Evolutionary conservation across 2,113 vertebrate genomes (phyloP), one percentile per base, ranked within the genome.

Genomic region (Mystacornis crossleyi): DNA sequence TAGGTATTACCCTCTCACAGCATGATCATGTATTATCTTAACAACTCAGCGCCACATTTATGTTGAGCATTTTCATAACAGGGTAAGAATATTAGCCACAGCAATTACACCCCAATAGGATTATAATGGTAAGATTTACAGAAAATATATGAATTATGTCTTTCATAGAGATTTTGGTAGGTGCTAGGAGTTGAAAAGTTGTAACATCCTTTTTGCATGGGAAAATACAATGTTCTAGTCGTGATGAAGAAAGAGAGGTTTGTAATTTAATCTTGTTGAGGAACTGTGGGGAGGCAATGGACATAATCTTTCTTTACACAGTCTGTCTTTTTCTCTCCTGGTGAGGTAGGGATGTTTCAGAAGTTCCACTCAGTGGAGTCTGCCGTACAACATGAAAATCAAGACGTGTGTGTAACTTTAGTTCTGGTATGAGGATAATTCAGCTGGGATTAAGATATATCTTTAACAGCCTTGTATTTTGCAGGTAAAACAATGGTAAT

Each of bases 61-160:
- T 94, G 96, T 95, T 91, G 95, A 98, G 91, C 96, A 97, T 98
- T 98, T 98, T 98, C 96, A 94, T 97, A 98, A 98, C 91, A 94
- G 97, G 86, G 87, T 98, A 97, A 97, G 96, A 97, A 97, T 98
- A 96, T 98, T 98, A 98, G 97, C 97, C 95, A 98, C 96, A 98
- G 97, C 98, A 99, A 98, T 99, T 98, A 98, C 97, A 98, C 95
- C 98, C 98, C 97, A 98, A 97, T 98, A 98, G 98, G 98, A 99
- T 99, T 98, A 98, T 87, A 95, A 92, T 94, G 95, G 93, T 88
- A 91, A 98, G 95, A 97, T 96, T 97, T 95, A 77, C 60, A 95
- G 73, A 87, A 96, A 95, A 95, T 77, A 43, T 54, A 81, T 54
- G 86, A 91, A 81, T 89, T 26, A 16, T 75, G 36, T 58, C 53